These are phyloP conservation scores for rabbit (Oryctolagus cuniculus) DNA, from an alignment of 2,113 vertebrate species.

Conservation along the genomic window DNA sequence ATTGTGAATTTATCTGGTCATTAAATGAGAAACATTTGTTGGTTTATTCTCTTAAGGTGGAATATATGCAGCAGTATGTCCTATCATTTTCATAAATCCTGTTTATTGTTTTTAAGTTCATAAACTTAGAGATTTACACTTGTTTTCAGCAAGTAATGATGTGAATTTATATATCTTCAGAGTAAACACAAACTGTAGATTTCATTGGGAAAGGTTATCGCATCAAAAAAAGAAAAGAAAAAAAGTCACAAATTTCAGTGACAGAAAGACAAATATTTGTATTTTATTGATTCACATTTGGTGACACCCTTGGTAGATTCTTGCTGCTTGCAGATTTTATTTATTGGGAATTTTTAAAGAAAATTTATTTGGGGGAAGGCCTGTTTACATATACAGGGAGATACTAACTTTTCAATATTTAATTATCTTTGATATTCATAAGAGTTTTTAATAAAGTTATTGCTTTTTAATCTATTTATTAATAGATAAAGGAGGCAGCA, in stretches of 20 bases:
- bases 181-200: background rate
- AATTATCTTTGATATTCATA: slow-evolving; percentile 21
- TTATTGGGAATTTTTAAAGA: slow-evolving; percentile 50
- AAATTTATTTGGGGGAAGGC: background rate
- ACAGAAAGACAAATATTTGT: slow-evolving; percentile 37
- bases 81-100: slow-evolving; percentile 51
- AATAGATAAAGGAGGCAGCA: slow-evolving; percentile 99
- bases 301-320: slow-evolving; percentile 1
- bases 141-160: slow-evolving; percentile 24
- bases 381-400: background rate
- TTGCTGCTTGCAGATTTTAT: slow-evolving; percentile 19
- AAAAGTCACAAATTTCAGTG: slow-evolving; percentile 50
- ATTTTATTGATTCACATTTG: slow-evolving; percentile 40
- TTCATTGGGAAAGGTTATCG: slow-evolving; percentile 40
- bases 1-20: slow-evolving; percentile 27
- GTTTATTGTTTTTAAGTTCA: background rate
- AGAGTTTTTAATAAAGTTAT: background rate
- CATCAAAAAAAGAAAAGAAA: slow-evolving; percentile 40
- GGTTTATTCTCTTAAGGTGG: slow-evolving; percentile 41
- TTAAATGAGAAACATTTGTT: slow-evolving; percentile 27
- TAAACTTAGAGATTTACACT: slow-evolving; percentile 46
- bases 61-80: background rate
- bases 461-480: slow-evolving; percentile 64
- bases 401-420: slow-evolving; percentile 38
- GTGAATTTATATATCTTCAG: slow-evolving; percentile 38